Percentiles rank a stretch among this genome's conserved stretches.
These are phyloP conservation scores for Amphiprion ocellaris DNA, from an alignment of 2,113 vertebrate genomes.

Conservation along the genomic window DNA sequence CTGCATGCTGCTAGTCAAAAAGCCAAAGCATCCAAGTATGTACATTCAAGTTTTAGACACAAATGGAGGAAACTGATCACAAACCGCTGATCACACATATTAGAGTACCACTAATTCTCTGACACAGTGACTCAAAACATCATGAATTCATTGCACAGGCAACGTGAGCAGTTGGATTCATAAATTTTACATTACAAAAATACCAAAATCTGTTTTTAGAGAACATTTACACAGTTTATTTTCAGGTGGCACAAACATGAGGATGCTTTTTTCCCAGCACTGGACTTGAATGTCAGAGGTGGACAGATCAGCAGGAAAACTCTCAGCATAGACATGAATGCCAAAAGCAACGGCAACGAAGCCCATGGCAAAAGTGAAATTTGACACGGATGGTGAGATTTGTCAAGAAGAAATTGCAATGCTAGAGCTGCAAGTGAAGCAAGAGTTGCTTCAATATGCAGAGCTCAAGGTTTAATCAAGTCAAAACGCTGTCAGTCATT, in stretches of 20 bases:
- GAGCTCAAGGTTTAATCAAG: neutral
- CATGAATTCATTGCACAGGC: conserved; percentile 71
- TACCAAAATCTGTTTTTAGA: conserved; percentile 70
- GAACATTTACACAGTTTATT: conserved; percentile 72
- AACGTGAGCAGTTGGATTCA: conserved; percentile 48
- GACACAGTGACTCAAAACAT: conserved; percentile 59
- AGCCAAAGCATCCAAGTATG: conserved; percentile 81
- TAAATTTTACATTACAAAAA: conserved; percentile 71
- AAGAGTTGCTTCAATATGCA: conserved; percentile 2
- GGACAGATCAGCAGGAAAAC: conserved; percentile 63
- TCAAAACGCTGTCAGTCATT: neutral
- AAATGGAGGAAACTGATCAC: conserved; percentile 51
- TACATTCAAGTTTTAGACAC: conserved; percentile 93
- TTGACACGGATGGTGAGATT: conserved; percentile 14
- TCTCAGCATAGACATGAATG: conserved; percentile 14
- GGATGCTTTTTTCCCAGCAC: conserved; percentile 58
- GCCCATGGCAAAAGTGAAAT: conserved; percentile 23
- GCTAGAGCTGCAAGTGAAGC: conserved; percentile 10
- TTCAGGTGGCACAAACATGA: conserved; percentile 65
- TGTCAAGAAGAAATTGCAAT: conserved; percentile 10
- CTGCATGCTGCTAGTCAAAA: conserved; percentile 83
- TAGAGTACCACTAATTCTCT: conserved; percentile 63
- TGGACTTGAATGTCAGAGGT: conserved; percentile 51
- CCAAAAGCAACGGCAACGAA: conserved; percentile 17
- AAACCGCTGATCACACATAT: conserved; percentile 54